phyloP scores from a whole-genome alignment of 2,113 vertebrate species.

The Clarias gariepinus region DNA sequence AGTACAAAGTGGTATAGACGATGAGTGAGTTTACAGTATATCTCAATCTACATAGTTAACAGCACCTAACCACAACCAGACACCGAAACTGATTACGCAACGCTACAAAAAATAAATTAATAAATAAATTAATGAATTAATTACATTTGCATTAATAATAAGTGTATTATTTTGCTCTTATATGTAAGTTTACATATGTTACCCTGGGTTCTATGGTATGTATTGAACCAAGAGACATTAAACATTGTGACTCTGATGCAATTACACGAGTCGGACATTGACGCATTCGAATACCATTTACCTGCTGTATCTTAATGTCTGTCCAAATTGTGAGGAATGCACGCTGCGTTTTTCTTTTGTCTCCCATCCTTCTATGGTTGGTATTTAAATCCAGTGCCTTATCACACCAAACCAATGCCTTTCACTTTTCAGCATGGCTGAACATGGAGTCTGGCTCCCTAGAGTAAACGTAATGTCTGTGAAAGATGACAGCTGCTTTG shows the following conservation, averaged over 20 bases:
- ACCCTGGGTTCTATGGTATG: neutral
- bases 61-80: neutral
- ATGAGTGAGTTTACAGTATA: no score
- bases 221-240: neutral
- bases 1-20: no score
- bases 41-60: neutral
- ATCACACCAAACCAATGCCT: constrained; percentile 42
- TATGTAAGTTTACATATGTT: neutral
- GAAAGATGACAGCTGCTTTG: constrained; percentile 50
- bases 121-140: no score
- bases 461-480: constrained; percentile 34
- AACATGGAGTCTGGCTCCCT: constrained; percentile 15
- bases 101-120: neutral
- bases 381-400: constrained; percentile 49
- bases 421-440: constrained; percentile 46
- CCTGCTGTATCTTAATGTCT: neutral
- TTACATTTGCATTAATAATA: no score
- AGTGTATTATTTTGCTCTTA: neutral
- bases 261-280: neutral
- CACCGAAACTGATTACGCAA: neutral
- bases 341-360: constrained; percentile 27
- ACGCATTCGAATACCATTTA: constrained; percentile 4
- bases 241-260: neutral
- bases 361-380: constrained; percentile 1
- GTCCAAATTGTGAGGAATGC: constrained; percentile 21